Base-by-base conservation (phyloP, 2,888 invertebrate genomes). In the Tinea pellionella region DNA sequence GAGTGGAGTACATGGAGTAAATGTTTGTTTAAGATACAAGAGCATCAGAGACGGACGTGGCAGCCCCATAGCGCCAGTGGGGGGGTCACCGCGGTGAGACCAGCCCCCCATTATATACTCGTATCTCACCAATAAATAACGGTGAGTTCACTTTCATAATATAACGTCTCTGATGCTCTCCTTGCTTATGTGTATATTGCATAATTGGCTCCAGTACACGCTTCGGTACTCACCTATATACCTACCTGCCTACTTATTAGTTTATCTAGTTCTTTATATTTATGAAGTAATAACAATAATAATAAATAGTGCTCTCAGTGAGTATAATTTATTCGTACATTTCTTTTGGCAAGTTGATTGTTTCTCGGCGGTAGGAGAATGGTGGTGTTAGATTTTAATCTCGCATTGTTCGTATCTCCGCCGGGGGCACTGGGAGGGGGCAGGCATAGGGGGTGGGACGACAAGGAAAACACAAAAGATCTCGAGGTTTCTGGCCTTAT, bases 11-110 rank as follows among this genome's bases (percentile, higher is more conserved):
- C 9, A 37, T 37, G 37, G 37, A 37, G 37, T 37, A 9, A 37
- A 37, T 37, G 37, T 86, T 86, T 86, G 86, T 86, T 86, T 77
- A 86, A 86, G 86, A 86, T 75, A 77, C 84, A 78, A 73, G 84
- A 73, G 78, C 77, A 57, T 57, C 57, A 69, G 77, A 72, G 75
- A 70, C 75, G 67, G 78, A 74, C 64, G 74, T 68, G 69, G 74
- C 83, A 72, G 71, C 77, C 68, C 64, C 65, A 69, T 69, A 66
- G 47, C 59, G 13, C 24, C 12, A 18, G 59, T 4, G 57, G 30
- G 43, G 24, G 12, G 16, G 43, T 16, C 1, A 68, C 72, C 66
- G 69, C 69, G 69, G 65, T 69, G 74, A 62, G 65, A 68, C 63
- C 68, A 73, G 62, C 65, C 69, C 63, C 68, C 69, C n/a, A 11